A percentile compares a stretch with the other conserved stretches of the same genome.
Conservation (phyloP, 2,113 vertebrate genomes). For the Vanacampus margaritifer region DNA sequence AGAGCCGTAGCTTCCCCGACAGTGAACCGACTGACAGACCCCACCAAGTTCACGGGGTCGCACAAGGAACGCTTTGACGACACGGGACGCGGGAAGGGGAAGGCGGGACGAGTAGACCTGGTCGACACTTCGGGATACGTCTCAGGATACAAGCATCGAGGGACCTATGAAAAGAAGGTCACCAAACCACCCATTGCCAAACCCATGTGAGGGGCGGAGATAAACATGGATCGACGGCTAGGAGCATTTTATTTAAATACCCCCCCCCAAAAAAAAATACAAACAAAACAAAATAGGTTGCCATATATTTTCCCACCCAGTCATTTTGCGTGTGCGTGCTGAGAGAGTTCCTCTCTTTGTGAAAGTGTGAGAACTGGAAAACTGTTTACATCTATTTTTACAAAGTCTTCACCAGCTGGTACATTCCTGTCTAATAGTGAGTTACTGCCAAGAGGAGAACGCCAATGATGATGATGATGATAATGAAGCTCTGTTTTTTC, state of each 20-base stretch:
- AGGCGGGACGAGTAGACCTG: constrained; percentile 88
- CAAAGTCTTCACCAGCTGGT: constrained; percentile 70
- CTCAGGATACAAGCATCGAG: constrained; percentile 91
- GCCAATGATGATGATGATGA: constrained; percentile 33
- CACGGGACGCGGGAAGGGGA: constrained; percentile 88
- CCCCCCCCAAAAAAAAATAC: constrained; percentile 31
- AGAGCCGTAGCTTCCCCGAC: constrained; percentile 89
- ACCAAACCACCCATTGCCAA: constrained; percentile 66
- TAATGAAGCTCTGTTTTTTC: constrained; percentile 37
- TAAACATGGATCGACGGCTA: constrained; percentile 44
- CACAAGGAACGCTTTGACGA: constrained; percentile 94
- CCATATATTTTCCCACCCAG: constrained; percentile 59
- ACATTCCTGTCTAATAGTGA: constrained; percentile 71
- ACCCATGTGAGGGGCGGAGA: constrained; percentile 61
- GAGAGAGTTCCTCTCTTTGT: constrained; percentile 60
- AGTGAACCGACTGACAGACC: constrained; percentile 91
- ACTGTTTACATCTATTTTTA: constrained; percentile 76
- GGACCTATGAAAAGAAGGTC: constrained; percentile 92
- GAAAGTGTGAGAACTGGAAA: constrained; percentile 76
- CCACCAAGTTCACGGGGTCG: constrained; percentile 90
- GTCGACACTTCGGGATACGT: constrained; percentile 91
- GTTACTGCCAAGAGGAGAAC: constrained; percentile 59
- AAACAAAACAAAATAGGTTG: constrained; percentile 68
- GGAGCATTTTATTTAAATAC: constrained; percentile 60
- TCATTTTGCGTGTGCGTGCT: constrained; percentile 34